Evolutionary conservation across 2,113 vertebrate species (phyloP).

Genomic region (Pollimyrus isidori): DNA sequence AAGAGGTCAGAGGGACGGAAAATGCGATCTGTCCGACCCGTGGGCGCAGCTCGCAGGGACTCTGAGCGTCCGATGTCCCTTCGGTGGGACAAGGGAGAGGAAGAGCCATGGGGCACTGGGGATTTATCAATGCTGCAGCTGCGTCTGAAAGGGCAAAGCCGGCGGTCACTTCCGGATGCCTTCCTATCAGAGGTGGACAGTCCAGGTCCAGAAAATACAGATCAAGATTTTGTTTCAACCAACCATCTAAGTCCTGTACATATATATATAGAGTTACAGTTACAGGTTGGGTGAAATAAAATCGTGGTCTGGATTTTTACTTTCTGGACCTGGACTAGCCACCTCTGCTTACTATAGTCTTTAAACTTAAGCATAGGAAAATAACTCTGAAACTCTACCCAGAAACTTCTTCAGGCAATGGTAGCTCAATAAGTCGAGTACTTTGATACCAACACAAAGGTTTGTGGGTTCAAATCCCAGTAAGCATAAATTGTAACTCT

Average conservation of each 20-base stretch:
- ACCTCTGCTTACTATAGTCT: background rate
- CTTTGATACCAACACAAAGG: background rate
- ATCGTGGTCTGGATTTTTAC: background rate
- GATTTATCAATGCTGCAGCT: constrained; percentile 90
- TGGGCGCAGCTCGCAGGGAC: constrained; percentile 72
- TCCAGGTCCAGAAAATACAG: background rate
- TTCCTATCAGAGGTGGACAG: background rate
- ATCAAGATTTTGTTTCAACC: background rate
- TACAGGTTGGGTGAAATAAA: background rate
- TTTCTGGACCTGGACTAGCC: background rate
- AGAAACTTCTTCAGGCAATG: background rate
- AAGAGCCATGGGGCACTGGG: constrained; percentile 54
- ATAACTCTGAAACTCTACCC: background rate
- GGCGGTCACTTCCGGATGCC: background rate
- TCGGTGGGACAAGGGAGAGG: constrained; percentile 64
- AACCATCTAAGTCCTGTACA: background rate
- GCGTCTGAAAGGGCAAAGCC: constrained; percentile 58
- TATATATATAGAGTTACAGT: background rate
- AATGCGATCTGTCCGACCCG: constrained; percentile 73
- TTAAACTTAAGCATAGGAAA: background rate
- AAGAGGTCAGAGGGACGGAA: constrained; percentile 94
- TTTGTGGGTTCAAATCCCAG: background rate
- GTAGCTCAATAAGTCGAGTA: background rate
- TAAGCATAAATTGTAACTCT: background rate
- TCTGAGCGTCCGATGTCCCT: constrained; percentile 88